Evolutionary conservation across 2,888 invertebrate genomes (phyloP), one percentile per base, ranked within the genome.

Genomic region (Cyclophora punctaria): DNA sequence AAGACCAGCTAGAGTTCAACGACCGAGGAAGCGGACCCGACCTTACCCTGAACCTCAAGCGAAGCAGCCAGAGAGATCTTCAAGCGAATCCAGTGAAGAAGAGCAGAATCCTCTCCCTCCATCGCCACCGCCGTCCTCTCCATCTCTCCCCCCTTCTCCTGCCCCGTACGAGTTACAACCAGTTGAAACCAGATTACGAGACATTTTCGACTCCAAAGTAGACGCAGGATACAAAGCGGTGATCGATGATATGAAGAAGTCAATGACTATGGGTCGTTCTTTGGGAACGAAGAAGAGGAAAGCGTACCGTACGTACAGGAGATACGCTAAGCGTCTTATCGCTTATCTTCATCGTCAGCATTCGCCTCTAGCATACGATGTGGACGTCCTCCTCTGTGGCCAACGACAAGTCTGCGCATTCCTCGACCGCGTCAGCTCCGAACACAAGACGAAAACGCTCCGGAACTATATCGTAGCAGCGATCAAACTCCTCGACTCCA

Each of bases 211-310:
- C 61, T 80, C 89, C 0, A 89, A 89, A 77, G 78, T 86, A 35
- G 89, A 89, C 52, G 88, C 88, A n/a, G 89, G 89, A 41, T 89
- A 89, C 61, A 89, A 89, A 74, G 87, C 89, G 2, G 87, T 89
- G 0, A 89, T 89, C 7, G 89, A 89, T 58, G 89, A 89, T 35
- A 89, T 89, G 89, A 89, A 89, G 60, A 89, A 89, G 59, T 87
- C 88, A 0, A 89, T 89, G 89, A 83, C 83, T 0, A 84, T 87
- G 83, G 89, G 89, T 0, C 75, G 88, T 46, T 83, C 85, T 1
- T 71, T 89, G 0, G 84, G 89, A 3, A 66, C 88, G 0, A 74
- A 83, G 46, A 89, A 89, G 59, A 79, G 89, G 44, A 88, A 89
- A 73, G 83, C 80, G 0, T 89, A 89, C 48, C 69, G 89, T 35